A percentile compares a stretch with the other conserved stretches of the same genome.
These are phyloP conservation scores for Acromyrmex heyeri DNA, from an alignment of 1,140 invertebrate species.

Conservation along the genomic window DNA sequence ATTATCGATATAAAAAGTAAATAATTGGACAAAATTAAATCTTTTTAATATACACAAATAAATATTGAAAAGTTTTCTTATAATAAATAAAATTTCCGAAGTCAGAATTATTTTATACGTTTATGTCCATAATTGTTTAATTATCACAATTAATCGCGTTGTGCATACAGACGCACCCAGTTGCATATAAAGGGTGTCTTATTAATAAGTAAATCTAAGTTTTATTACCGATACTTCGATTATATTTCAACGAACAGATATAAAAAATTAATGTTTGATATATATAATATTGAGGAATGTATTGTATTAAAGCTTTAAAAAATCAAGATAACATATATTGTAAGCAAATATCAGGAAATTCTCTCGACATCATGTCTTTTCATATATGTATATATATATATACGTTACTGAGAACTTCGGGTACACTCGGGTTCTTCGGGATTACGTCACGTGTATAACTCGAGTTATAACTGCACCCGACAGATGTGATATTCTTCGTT, in stretches of 20 bases:
- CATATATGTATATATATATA: neutral
- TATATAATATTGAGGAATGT: neutral
- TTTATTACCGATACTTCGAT: neutral
- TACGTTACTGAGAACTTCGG: constrained; percentile 63
- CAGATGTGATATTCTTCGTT: neutral
- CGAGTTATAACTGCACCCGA: constrained; percentile 67
- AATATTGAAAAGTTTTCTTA: neutral
- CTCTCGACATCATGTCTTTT: neutral
- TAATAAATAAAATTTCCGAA: neutral
- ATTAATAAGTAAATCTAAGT: constrained; percentile 1
- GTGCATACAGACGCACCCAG: neutral
- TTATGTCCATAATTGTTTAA: constrained; percentile 18
- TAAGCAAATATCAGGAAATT: neutral
- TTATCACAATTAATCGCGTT: constrained; percentile 15
- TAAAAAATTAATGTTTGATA: neutral
- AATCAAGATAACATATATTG: neutral
- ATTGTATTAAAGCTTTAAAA: neutral
- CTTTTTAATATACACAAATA: neutral
- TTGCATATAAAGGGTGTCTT: neutral
- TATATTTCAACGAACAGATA: neutral
- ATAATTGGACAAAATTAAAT: neutral
- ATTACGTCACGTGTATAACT: constrained; percentile 40
- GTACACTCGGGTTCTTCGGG: constrained; percentile 22
- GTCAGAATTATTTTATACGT: neutral
- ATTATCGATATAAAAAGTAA: neutral